Percentiles rank a stretch among this genome's conserved stretches.
These are phyloP conservation scores for Phania funesta DNA, from an alignment of 2,888 invertebrate genomes.

Conservation along the genomic window DNA sequence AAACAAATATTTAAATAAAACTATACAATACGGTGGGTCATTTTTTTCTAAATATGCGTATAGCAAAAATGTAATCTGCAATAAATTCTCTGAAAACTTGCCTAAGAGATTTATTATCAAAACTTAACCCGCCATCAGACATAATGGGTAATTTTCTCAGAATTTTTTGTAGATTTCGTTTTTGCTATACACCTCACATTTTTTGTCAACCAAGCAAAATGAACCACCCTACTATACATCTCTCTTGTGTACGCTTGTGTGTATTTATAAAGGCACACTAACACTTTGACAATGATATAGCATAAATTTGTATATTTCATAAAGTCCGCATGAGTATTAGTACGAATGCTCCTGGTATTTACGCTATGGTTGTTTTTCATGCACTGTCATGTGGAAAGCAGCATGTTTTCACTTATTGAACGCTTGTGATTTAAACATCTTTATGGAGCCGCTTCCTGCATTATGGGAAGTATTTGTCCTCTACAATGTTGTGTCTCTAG, in stretches of 20 bases:
- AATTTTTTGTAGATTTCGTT: too few species aligned
- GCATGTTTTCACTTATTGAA: slow-evolving; percentile 14
- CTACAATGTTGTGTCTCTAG: too few species aligned
- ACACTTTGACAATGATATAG: slow-evolving; percentile 13
- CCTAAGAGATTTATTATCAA: too few species aligned
- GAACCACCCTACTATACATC: too few species aligned
- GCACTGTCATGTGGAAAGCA: neutral
- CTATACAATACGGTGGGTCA: too few species aligned
- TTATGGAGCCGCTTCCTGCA: neutral
- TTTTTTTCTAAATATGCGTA: too few species aligned
- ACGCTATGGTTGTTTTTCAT: neutral
- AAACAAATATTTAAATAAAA: too few species aligned
- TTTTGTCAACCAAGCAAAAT: slow-evolving; percentile 4
- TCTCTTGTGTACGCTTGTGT: neutral
- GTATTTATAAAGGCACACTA: neutral
- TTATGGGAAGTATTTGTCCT: neutral
- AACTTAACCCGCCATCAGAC: too few species aligned
- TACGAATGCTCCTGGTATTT: neutral
- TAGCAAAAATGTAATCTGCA: too few species aligned
- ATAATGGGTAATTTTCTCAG: too few species aligned
- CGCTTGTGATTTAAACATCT: neutral
- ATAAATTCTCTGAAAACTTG: too few species aligned
- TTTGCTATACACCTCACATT: too few species aligned
- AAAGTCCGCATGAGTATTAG: neutral
- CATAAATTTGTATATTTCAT: slow-evolving; percentile 14